Percentiles rank a stretch among this genome's conserved stretches.
phyloP scores from a whole-genome alignment of 1,140 invertebrate species.

The Harlomillsia oculata region DNA sequence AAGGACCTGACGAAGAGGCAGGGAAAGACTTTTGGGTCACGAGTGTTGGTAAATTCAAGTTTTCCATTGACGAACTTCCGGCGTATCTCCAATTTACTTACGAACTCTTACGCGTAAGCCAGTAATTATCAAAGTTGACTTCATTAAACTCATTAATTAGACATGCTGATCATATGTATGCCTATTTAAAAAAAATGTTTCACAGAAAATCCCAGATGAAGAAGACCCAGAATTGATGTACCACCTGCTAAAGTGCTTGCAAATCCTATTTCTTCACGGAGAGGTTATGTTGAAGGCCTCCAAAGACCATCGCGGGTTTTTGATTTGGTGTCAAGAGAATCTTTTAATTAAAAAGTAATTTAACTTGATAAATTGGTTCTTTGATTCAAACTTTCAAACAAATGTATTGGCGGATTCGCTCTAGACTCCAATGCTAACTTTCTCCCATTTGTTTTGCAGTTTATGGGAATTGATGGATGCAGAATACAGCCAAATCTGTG shows the following conservation, averaged over 20 bases:
- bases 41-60: conserved; percentile 81
- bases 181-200: not conserved
- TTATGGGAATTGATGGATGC: conserved; percentile 88
- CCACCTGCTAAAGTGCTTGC: conserved; percentile 83
- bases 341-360: conserved; percentile 81
- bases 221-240: conserved; percentile 83
- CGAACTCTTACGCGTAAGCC: conserved; percentile 67
- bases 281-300: conserved; percentile 81
- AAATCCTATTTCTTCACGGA: conserved; percentile 83
- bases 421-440: no score
- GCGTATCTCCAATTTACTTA: conserved; percentile 86
- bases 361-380: not conserved
- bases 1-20: conserved; percentile 9
- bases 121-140: not conserved
- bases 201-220: conserved; percentile 37
- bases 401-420: not conserved
- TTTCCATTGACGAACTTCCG: conserved; percentile 81
- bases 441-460: conserved; percentile 50
- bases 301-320: conserved; percentile 83
- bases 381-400: not conserved
- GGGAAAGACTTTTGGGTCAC: conserved; percentile 61
- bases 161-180: not conserved
- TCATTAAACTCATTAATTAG: not conserved
- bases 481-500: conserved; percentile 63
- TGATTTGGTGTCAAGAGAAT: conserved; percentile 96